Conservation (phyloP, 2,888 invertebrate genomes). For the Gymnoscelis rufifasciata region DNA sequence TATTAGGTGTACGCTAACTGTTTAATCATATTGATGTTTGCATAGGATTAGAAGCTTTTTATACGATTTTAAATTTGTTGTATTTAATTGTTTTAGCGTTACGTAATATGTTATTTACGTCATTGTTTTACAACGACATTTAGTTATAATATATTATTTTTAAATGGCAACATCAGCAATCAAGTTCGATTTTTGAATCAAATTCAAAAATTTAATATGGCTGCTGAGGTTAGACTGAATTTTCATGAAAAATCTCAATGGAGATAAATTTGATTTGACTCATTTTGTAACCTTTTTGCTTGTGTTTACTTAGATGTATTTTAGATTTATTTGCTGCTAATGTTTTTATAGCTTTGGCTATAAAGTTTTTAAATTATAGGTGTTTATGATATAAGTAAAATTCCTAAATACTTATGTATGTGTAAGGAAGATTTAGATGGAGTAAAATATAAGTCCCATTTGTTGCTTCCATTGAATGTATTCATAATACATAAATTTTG, state of each 20-base stretch:
- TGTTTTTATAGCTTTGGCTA: constrained; percentile 20
- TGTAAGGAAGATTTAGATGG: constrained; percentile 31
- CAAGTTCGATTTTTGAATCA: constrained; percentile 38
- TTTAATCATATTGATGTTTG: constrained; percentile 35
- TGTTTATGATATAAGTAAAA: constrained; percentile 22
- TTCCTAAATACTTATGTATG: constrained; percentile 26
- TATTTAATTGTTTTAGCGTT: constrained; percentile 22
- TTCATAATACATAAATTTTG: constrained; percentile 57
- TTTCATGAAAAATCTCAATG: constrained; percentile 18
- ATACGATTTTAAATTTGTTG: constrained; percentile 28
- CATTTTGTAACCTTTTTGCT: constrained; percentile 13
- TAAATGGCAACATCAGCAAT: constrained; percentile 51
- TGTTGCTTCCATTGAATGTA: constrained; percentile 69
- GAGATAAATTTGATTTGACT: constrained; percentile 29
- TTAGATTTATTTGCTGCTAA: constrained; percentile 28
- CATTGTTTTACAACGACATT: constrained; percentile 33
- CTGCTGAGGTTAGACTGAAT: constrained; percentile 56
- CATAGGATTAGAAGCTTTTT: constrained; percentile 39
- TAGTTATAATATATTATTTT: constrained; percentile 26
- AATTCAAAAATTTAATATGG: constrained; percentile 41
- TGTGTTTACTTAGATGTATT: constrained; percentile 15
- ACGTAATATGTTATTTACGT: constrained; percentile 24
- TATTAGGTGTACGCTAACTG: constrained; percentile 27
- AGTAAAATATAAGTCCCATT: constrained; percentile 53
- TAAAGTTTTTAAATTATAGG: constrained; percentile 11